A percentile compares a stretch with the other conserved stretches of the same genome.
Conservation (phyloP, 1,140 invertebrate species). For the Brachystomella parvula region DNA sequence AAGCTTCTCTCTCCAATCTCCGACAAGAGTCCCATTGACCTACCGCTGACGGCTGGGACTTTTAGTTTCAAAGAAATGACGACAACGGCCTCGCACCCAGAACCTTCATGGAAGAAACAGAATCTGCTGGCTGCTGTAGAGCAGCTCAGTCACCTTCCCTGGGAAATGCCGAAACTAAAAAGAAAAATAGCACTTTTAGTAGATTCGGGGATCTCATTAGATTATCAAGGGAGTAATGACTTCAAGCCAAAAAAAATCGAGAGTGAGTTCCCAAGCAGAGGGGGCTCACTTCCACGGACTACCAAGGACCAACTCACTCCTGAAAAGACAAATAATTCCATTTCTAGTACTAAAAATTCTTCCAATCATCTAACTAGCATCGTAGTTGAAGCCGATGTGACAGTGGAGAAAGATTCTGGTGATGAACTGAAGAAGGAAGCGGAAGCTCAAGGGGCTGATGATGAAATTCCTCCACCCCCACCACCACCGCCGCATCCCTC, state of each 20-base stretch:
- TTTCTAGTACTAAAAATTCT: no score
- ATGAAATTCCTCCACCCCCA: not conserved
- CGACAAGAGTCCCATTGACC: slow-evolving; percentile 83
- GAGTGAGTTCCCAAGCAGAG: no score
- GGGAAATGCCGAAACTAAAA: slow-evolving; percentile 78
- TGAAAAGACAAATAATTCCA: no score
- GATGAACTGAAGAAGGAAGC: not conserved
- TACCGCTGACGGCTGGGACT: not conserved
- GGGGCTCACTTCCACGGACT: no score
- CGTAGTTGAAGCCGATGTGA: no score
- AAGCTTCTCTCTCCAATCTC: slow-evolving; percentile 71
- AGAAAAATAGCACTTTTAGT: slow-evolving; percentile 49
- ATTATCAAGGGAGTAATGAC: slow-evolving; percentile 7
- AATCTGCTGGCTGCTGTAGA: slow-evolving; percentile 40
- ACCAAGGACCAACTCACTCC: no score
- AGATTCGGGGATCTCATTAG: slow-evolving; percentile 34
- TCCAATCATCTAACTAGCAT: no score
- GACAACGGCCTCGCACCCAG: not conserved
- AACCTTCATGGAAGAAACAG: not conserved
- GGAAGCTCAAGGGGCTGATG: not conserved
- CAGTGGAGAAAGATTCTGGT: not conserved
- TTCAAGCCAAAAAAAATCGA: no score
- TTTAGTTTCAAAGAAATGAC: not conserved
- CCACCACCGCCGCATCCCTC: not conserved
- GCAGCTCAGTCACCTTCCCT: slow-evolving; percentile 66